phyloP scores from a whole-genome alignment of 2,113 vertebrate genomes.

The Gymnobelideus leadbeateri region DNA sequence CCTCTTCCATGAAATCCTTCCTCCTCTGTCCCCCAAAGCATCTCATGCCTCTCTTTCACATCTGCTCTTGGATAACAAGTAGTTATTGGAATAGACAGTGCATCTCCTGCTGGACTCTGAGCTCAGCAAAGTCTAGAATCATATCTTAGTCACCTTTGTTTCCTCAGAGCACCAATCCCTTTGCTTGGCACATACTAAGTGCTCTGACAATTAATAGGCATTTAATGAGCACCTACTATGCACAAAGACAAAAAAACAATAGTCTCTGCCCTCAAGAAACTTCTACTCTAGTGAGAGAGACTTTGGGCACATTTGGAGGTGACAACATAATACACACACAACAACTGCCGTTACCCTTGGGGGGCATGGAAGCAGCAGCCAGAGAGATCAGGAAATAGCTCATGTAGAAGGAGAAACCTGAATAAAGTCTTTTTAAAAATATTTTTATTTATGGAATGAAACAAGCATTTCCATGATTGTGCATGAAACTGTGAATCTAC shows the following conservation, averaged over 20 bases:
- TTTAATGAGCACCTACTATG: too few species aligned
- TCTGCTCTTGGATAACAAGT: background rate
- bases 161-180: background rate
- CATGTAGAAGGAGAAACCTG: background rate
- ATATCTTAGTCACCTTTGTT: background rate
- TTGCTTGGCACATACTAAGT: too few species aligned
- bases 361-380: background rate
- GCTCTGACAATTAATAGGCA: too few species aligned
- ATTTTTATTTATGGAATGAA: too few species aligned
- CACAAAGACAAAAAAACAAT: too few species aligned
- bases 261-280: too few species aligned
- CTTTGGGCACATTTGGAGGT: too few species aligned
- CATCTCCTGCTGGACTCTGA: background rate
- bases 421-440: too few species aligned
- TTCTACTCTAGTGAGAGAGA: background rate
- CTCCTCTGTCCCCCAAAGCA: background rate
- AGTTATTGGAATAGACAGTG: background rate
- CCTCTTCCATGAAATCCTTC: background rate
- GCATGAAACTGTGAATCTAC: too few species aligned
- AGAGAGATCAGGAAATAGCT: background rate
- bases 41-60: constrained; percentile 10
- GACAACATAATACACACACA: background rate
- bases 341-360: background rate
- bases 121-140: background rate
- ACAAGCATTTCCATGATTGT: too few species aligned